Percentiles rank a stretch among this genome's conserved stretches.
phyloP scores from a whole-genome alignment of 2,888 invertebrate species.

The Netelia virgata region DNA sequence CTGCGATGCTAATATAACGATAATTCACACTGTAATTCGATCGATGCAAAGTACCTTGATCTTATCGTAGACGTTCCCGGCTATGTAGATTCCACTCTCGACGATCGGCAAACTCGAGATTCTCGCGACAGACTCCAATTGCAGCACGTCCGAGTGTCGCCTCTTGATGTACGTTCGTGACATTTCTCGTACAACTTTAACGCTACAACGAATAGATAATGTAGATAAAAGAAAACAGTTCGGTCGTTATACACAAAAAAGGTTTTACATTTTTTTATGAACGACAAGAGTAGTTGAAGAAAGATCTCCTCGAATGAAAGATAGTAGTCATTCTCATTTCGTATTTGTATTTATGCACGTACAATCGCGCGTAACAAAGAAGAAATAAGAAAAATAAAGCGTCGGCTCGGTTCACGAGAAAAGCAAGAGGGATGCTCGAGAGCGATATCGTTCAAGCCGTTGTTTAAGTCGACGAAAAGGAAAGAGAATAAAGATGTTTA shows the following conservation, averaged over 20 bases:
- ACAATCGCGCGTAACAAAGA: background rate
- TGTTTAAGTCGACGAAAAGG: conserved; percentile 10
- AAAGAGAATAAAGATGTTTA: background rate
- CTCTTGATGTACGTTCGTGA: conserved; percentile 73
- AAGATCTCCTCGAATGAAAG: background rate
- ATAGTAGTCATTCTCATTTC: conserved; percentile 8
- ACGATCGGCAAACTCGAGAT: conserved; percentile 93
- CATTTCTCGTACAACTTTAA: conserved; percentile 73
- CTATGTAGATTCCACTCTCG: conserved; percentile 91
- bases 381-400: background rate
- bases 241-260: background rate
- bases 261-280: conserved; percentile 19
- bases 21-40: too few species aligned
- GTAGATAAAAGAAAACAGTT: conserved; percentile 2
- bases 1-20: too few species aligned
- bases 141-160: conserved; percentile 84
- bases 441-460: conserved; percentile 16
- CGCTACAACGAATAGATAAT: background rate
- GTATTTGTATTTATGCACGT: background rate
- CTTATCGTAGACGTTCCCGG: conserved; percentile 90
- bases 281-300: background rate
- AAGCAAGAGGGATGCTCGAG: conserved; percentile 33
- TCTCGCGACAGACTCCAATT: conserved; percentile 90
- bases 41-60: conserved; percentile 88
- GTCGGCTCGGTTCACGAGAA: conserved; percentile 19